Evolutionary conservation across 1,140 invertebrate species (phyloP).

Genomic region (Lamellibrachia luymesi): DNA sequence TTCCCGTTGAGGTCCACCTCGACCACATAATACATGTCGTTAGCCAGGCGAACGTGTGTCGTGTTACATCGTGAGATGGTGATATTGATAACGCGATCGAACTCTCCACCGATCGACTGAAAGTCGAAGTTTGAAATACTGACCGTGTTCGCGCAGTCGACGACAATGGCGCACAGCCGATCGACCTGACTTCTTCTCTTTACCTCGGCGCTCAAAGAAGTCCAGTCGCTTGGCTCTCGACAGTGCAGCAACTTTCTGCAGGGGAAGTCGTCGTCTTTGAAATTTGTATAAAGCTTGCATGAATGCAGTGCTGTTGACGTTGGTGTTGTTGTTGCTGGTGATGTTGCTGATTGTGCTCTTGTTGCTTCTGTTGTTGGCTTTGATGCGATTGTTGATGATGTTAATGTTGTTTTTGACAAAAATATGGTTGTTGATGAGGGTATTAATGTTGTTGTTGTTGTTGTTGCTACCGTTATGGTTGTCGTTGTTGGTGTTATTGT

Average conservation of each 20-base stretch:
- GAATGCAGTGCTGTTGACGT: background rate
- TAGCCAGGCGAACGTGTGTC: background rate
- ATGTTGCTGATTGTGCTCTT: background rate
- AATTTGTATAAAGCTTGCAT: background rate
- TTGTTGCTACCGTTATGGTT: background rate
- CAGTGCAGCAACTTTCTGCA: background rate
- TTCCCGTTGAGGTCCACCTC: background rate
- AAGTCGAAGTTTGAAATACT: background rate
- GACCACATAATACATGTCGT: background rate
- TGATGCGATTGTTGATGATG: background rate
- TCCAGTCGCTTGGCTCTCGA: background rate
- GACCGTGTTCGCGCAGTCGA: background rate
- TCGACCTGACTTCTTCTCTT: background rate
- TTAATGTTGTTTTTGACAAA: too few species aligned
- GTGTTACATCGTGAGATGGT: background rate
- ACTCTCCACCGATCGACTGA: background rate
- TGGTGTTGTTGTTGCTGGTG: background rate
- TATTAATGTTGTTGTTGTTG: background rate
- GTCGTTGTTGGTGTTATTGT: background rate
- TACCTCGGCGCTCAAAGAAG: background rate
- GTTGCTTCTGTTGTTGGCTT: too few species aligned
- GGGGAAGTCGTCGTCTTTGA: constrained; percentile 3
- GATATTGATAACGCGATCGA: background rate
- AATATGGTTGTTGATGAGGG: background rate
- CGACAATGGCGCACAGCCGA: background rate